Conservation (phyloP, 1,140 invertebrate genomes). For the Nixonia krombeini region DNA sequence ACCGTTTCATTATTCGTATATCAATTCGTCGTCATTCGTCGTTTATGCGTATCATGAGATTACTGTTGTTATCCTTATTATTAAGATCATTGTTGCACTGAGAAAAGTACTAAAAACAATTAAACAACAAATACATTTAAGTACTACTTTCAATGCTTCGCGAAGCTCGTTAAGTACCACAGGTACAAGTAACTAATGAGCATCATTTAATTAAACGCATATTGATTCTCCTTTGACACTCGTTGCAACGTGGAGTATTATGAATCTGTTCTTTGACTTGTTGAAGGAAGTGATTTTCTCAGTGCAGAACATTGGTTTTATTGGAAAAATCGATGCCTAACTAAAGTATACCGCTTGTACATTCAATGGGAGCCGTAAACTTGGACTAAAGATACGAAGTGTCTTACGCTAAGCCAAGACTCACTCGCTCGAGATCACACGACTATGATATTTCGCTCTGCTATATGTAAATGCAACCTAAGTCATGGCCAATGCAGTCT, state of each 20-base stretch:
- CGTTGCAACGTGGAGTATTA: not conserved
- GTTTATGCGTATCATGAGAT: no score
- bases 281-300: slow-evolving; percentile 8
- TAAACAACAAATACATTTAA: no score
- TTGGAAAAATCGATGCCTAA: slow-evolving; percentile 39
- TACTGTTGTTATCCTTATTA: no score
- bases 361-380: no score
- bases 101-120: slow-evolving; percentile 11
- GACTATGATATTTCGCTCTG: slow-evolving; percentile 29
- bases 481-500: slow-evolving; percentile 43
- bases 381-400: slow-evolving; percentile 40
- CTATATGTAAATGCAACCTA: not conserved
- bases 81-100: slow-evolving; percentile 23
- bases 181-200: no score
- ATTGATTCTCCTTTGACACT: no score
- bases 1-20: slow-evolving; percentile 24
- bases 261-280: not conserved
- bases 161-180: no score
- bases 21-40: slow-evolving; percentile 30
- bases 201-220: no score
- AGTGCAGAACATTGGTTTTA: slow-evolving; percentile 22
- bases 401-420: slow-evolving; percentile 39
- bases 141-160: not conserved
- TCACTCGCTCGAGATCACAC: slow-evolving; percentile 37
- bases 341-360: no score